Evolutionary conservation across 2,113 vertebrate genomes (phyloP), one percentile per base, ranked within the genome.

Genomic region (Epinephelus cyanopodus): DNA sequence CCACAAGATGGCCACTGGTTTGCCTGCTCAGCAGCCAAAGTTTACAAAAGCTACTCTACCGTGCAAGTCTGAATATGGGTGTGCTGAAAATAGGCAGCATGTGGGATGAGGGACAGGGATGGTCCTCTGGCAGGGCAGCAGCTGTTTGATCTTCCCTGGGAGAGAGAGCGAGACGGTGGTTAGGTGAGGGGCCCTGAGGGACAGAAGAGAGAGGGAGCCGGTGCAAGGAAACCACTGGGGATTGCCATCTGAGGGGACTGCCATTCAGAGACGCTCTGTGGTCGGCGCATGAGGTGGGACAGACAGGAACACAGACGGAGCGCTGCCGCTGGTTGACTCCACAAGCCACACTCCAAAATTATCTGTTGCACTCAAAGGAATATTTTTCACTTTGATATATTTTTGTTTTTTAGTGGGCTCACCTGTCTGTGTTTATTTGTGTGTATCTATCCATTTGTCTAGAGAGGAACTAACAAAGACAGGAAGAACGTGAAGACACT

Each of bases 131-230:
- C 82, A 47, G 61, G 54, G 50, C 77, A 67, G 77, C 77, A n/a
- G 81, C 53, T 77, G 81, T 92, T 91, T 91, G 84, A 91, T 91
- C 80, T 82, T 79, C 54, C 50, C 78, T 87, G 77, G 73, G 70
- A 84, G 53, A 81, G 57, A 76, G 77, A 81, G 73, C 65, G 69
- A 82, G 83, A 69, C 21, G 75, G 89, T 74, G 93, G 92, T 93
- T 78, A 86, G 79, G 87, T 92, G 87, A 93, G 92, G 87, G 89
- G 87, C 85, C 84, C 67, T 47, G 0, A 77, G 83, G 73, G 57
- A 74, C 74, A 50, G 62, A 86, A 69, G 25, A 84, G 80, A 89
- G 77, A 78, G 77, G 84, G 89, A 63, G 42, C 78, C 65, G 83
- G 86, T 63, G 77, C 79, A 79, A 69, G 74, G 81, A 85, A 93